Percentiles rank a stretch among this genome's conserved stretches.
These are phyloP conservation scores for Mastomys natalensis DNA, from an alignment of 2,113 vertebrate genomes.

Conservation along the genomic window DNA sequence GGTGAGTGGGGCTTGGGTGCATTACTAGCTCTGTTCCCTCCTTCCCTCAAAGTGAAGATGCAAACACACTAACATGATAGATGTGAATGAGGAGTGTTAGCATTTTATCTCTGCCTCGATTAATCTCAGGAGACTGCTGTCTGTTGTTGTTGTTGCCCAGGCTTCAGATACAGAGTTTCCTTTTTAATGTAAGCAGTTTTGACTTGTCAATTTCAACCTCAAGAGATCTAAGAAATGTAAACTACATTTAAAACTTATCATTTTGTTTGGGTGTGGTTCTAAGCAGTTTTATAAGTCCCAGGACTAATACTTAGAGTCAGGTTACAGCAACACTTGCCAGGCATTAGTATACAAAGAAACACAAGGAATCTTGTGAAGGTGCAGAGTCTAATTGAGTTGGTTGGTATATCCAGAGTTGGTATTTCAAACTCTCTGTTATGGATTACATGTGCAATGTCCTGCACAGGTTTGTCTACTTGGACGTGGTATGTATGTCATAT, in stretches of 20 bases:
- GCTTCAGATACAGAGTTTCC: background rate
- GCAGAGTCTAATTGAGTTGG: background rate
- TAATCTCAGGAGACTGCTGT: background rate
- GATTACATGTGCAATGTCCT: background rate
- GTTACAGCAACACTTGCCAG: background rate
- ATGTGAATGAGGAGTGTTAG: background rate
- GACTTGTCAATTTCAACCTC: conserved; percentile 6
- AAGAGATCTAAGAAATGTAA: background rate
- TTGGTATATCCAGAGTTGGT: background rate
- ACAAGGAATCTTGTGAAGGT: background rate
- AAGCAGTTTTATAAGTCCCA: background rate
- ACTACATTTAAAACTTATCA: background rate
- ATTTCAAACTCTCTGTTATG: background rate
- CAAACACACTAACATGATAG: background rate
- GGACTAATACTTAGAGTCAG: background rate
- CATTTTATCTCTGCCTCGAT: background rate
- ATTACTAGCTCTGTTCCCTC: background rate
- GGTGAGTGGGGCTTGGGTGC: background rate
- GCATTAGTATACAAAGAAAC: background rate
- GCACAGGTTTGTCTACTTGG: background rate
- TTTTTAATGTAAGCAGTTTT: background rate
- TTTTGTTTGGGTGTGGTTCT: background rate
- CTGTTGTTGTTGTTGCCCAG: background rate
- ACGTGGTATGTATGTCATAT: no score
- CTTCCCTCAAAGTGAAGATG: background rate